Conservation (phyloP, 2,888 invertebrate genomes). For the Eristalis tenax region DNA sequence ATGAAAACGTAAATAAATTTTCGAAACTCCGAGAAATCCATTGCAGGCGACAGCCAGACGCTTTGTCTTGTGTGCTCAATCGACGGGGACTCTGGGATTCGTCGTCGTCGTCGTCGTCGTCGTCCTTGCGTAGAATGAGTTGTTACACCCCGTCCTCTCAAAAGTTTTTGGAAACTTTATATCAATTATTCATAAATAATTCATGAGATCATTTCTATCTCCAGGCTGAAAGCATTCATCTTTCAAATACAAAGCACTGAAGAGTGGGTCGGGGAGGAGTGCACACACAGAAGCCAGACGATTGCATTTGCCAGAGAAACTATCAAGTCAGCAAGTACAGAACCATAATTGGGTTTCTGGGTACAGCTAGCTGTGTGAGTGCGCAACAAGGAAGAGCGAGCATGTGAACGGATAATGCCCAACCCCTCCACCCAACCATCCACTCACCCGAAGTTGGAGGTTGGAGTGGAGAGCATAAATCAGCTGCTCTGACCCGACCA, state of each 20-base stretch:
- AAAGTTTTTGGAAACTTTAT: slow-evolving; percentile 58
- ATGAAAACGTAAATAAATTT: slow-evolving; percentile 8
- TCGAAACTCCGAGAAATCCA: background rate
- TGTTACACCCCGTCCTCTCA: background rate
- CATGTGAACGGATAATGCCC: no score
- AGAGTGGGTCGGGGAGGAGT: background rate
- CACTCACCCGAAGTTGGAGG: background rate
- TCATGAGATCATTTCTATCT: slow-evolving; percentile 68
- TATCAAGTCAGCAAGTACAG: slow-evolving; percentile 64
- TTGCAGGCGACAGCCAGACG: background rate
- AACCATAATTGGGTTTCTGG: slow-evolving; percentile 62
- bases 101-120: no score
- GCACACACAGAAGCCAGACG: slow-evolving; percentile 12
- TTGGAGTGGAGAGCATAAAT: slow-evolving; percentile 39
- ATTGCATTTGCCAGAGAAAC: slow-evolving; percentile 57
- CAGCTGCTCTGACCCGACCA: slow-evolving; percentile 60
- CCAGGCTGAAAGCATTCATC: slow-evolving; percentile 42
- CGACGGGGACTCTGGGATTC: background rate
- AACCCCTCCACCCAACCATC: no score
- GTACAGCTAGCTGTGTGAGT: background rate
- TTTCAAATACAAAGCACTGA: slow-evolving; percentile 27
- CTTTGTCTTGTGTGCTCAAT: slow-evolving; percentile 9
- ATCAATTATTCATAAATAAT: slow-evolving; percentile 71
- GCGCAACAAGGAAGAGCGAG: background rate
- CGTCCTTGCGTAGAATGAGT: background rate